Percentiles rank a stretch among this genome's conserved stretches.
phyloP scores from a whole-genome alignment of 2,113 vertebrate genomes.

The rat (Rattus norvegicus) region DNA sequence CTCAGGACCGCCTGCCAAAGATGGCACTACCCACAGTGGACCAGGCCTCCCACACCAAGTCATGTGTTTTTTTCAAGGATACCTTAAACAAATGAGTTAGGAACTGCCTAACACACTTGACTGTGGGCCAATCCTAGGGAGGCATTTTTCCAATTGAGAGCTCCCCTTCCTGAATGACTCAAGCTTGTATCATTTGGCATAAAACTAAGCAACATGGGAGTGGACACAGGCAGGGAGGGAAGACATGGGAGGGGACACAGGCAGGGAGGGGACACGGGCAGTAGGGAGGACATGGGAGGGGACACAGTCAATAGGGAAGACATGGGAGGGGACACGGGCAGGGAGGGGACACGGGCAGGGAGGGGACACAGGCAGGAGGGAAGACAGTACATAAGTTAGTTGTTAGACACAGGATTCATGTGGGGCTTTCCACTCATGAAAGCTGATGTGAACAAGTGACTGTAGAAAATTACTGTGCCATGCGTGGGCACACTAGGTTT shows the following conservation, averaged over 20 bases:
- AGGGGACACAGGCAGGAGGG: neutral
- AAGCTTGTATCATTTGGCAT: neutral
- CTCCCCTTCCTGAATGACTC: neutral
- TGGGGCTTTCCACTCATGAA: neutral
- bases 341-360: no score
- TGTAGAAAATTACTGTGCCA: neutral
- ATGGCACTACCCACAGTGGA: neutral
- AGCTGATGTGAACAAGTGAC: neutral
- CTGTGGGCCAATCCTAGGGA: neutral
- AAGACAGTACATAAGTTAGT: conserved; percentile 10
- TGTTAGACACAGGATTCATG: neutral
- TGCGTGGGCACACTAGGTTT: neutral
- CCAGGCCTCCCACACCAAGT: neutral
- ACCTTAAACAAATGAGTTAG: neutral
- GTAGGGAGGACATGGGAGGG: no score
- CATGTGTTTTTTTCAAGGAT: no score
- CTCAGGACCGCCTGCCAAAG: neutral
- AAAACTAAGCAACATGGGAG: neutral
- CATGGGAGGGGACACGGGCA: no score
- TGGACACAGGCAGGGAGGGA: neutral
- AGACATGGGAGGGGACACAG: no score
- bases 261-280: no score
- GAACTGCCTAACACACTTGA: no score
- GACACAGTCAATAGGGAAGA: no score
- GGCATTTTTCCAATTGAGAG: neutral